phyloP scores from a whole-genome alignment of 1,140 invertebrate species.

The Pseudomyrmex pallidus region DNA sequence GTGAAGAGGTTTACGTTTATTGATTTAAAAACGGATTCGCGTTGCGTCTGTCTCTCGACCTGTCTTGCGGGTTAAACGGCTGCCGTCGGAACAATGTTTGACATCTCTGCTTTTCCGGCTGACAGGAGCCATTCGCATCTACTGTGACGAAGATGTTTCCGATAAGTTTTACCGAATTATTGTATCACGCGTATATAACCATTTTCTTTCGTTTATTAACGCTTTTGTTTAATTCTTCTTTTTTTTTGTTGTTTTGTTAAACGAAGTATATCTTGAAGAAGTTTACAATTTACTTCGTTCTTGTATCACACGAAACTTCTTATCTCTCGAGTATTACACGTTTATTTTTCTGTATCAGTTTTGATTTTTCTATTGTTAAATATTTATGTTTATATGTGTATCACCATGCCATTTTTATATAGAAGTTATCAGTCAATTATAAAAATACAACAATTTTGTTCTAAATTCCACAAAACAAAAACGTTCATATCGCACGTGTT shows the following conservation, averaged over 20 bases:
- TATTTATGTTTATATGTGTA: background rate
- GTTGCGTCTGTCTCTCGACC: background rate
- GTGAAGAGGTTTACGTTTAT: slow-evolving; percentile 24
- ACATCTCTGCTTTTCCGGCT: slow-evolving; percentile 65
- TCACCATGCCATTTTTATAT: background rate
- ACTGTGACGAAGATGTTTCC: slow-evolving; percentile 63
- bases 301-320: background rate
- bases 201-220: background rate
- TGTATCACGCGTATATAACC: background rate
- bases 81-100: slow-evolving; percentile 71
- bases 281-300: background rate
- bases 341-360: background rate
- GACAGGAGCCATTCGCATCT: slow-evolving; percentile 68
- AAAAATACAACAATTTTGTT: no score
- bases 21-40: slow-evolving; percentile 25
- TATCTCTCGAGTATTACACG: background rate
- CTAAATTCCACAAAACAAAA: background rate
- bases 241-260: no score
- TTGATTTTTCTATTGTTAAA: background rate
- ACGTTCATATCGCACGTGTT: background rate
- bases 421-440: background rate
- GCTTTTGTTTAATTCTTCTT: background rate
- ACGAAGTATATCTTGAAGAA: background rate
- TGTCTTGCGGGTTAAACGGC: slow-evolving; percentile 28
- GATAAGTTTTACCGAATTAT: slow-evolving; percentile 19